Percentiles rank a stretch among this genome's conserved stretches.
Evolutionary conservation across 2,888 invertebrate species (phyloP).

Genomic region (Ecdyonurus torrentis): DNA sequence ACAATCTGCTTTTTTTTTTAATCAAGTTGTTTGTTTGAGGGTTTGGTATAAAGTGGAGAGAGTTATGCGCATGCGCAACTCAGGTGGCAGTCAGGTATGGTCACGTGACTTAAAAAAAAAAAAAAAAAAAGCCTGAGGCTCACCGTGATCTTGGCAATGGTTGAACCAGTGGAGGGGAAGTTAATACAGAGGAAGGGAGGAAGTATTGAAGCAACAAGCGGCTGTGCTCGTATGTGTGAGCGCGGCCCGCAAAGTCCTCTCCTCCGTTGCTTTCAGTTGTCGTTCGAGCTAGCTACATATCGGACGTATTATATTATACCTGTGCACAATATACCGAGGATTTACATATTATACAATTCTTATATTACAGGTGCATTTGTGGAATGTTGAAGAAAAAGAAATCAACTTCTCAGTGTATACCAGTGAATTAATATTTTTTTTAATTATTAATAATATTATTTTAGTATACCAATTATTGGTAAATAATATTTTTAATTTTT

Average conservation of each 20-base stretch:
- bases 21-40: neutral
- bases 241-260: neutral
- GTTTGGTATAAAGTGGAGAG: neutral
- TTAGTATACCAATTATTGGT: neutral
- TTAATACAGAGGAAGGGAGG: neutral
- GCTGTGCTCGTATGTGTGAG: neutral
- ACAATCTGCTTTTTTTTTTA: neutral
- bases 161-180: neutral
- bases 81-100: neutral
- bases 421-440: neutral
- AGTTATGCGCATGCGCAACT: neutral
- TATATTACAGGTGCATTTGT: neutral
- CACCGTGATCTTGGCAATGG: slow-evolving; percentile 3
- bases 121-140: neutral
- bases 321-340: neutral
- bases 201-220: neutral
- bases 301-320: neutral
- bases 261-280: neutral
- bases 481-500: neutral
- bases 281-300: neutral
- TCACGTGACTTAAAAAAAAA: neutral
- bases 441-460: neutral
- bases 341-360: neutral
- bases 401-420: neutral
- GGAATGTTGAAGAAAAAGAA: neutral